Percentiles rank a stretch among this genome's conserved stretches.
Conservation (phyloP, 2,113 vertebrate species). For the Tupaia tana region DNA sequence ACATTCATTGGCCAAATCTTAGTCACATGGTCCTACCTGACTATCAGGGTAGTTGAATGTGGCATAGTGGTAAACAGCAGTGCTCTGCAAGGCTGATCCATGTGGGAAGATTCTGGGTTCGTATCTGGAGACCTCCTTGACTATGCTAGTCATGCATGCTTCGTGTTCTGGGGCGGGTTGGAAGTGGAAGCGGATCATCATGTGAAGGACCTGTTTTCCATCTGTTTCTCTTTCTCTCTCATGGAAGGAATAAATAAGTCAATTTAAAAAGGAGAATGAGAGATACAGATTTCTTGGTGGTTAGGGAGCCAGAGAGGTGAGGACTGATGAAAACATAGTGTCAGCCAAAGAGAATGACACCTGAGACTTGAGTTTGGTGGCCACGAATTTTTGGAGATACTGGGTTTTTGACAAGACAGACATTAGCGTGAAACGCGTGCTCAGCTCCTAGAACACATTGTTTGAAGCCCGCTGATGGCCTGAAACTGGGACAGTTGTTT, state of each 20-base stretch:
- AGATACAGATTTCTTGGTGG: not conserved
- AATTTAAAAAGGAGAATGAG: not conserved
- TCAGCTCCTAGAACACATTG: not conserved
- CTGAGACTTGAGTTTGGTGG: not conserved
- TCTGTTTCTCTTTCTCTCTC: too few species aligned
- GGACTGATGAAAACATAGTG: not conserved
- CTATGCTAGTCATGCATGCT: too few species aligned
- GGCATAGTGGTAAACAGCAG: too few species aligned
- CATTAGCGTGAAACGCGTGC: rapidly evolving
- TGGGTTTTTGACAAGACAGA: not conserved
- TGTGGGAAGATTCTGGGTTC: too few species aligned
- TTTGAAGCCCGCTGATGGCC: not conserved
- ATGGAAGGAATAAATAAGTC: too few species aligned
- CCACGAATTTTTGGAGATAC: not conserved
- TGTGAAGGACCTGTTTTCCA: too few species aligned
- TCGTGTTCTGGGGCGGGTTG: too few species aligned
- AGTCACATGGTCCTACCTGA: not conserved
- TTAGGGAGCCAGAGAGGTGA: not conserved
- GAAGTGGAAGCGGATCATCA: too few species aligned
- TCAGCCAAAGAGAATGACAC: rapidly evolving
- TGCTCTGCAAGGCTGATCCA: too few species aligned
- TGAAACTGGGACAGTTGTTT: not conserved
- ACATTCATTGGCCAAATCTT: not conserved
- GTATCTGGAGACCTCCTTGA: too few species aligned
- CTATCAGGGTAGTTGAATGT: too few species aligned